phyloP scores from a whole-genome alignment of 2,888 invertebrate genomes.

The Harpagoxenus sublaevis region DNA sequence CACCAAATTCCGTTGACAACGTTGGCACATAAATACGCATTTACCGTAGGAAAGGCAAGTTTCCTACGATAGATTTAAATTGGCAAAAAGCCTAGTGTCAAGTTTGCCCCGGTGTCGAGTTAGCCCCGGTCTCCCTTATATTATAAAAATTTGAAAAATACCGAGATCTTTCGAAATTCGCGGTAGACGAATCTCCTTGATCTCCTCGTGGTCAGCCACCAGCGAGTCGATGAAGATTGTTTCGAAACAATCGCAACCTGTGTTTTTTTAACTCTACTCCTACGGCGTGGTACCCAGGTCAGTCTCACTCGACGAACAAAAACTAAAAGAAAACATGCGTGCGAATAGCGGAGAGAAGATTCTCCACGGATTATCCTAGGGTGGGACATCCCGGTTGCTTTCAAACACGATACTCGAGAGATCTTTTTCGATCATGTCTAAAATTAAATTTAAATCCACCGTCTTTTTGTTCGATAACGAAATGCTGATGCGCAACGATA shows the following conservation, averaged over 20 bases:
- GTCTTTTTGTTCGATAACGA: background rate
- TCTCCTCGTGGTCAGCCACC: background rate
- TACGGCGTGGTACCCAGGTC: background rate
- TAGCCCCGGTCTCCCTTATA: too few species aligned
- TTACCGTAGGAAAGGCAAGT: too few species aligned
- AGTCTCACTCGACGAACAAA: background rate
- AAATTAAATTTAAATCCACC: background rate
- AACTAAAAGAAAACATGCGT: slow-evolving; percentile 8
- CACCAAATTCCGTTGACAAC: too few species aligned
- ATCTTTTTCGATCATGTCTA: background rate
- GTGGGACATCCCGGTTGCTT: background rate
- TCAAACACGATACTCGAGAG: background rate
- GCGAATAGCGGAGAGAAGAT: background rate
- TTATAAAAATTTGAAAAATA: background rate
- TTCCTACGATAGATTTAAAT: too few species aligned
- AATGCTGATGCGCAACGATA: background rate
- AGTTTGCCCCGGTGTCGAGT: too few species aligned
- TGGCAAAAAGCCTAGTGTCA: too few species aligned
- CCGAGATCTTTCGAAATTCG: background rate
- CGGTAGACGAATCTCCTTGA: background rate
- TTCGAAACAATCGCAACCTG: background rate
- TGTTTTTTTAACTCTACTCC: slow-evolving; percentile 10
- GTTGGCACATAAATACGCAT: too few species aligned
- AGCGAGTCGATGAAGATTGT: background rate
- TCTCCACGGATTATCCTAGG: background rate